These are phyloP conservation scores for Eupithecia tripunctaria DNA, from an alignment of 2,888 invertebrate genomes.

Conservation along the genomic window DNA sequence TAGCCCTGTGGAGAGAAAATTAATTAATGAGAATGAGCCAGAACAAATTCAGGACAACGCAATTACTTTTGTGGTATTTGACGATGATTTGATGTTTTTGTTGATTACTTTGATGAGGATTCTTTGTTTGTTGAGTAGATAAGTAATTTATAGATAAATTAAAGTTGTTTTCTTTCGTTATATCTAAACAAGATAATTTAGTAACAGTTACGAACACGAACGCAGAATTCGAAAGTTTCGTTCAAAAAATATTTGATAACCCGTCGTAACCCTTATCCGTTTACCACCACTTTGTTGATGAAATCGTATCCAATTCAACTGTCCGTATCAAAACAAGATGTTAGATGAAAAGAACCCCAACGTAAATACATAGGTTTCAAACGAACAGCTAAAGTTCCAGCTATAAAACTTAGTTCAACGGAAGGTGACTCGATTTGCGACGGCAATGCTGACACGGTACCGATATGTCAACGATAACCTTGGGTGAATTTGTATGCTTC, in stretches of 20 bases:
- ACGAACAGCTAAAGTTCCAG: background rate
- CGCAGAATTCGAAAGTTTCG: no score
- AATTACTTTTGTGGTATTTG: slow-evolving; percentile 11
- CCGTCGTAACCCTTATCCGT: no score
- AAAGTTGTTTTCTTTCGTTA: background rate
- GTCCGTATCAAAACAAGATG: background rate
- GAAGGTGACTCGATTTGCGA: slow-evolving; percentile 5
- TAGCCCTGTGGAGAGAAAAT: slow-evolving; percentile 11
- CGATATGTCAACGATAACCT: slow-evolving; percentile 7
- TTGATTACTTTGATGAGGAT: slow-evolving; percentile 4
- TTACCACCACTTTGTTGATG: background rate
- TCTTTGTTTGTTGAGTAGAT: background rate
- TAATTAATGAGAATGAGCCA: slow-evolving; percentile 22
- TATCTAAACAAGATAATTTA: no score
- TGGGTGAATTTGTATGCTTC: slow-evolving; percentile 26
- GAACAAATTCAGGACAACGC: slow-evolving; percentile 13
- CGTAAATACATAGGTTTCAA: background rate
- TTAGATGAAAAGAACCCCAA: background rate
- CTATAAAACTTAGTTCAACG: background rate
- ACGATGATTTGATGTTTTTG: slow-evolving; percentile 9
- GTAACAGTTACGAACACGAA: no score
- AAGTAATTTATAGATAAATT: background rate
- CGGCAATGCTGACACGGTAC: slow-evolving; percentile 3
- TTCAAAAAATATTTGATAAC: no score
- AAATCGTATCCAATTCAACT: background rate